Conservation (phyloP, 2,113 vertebrate genomes). For the Penelope pileata region DNA sequence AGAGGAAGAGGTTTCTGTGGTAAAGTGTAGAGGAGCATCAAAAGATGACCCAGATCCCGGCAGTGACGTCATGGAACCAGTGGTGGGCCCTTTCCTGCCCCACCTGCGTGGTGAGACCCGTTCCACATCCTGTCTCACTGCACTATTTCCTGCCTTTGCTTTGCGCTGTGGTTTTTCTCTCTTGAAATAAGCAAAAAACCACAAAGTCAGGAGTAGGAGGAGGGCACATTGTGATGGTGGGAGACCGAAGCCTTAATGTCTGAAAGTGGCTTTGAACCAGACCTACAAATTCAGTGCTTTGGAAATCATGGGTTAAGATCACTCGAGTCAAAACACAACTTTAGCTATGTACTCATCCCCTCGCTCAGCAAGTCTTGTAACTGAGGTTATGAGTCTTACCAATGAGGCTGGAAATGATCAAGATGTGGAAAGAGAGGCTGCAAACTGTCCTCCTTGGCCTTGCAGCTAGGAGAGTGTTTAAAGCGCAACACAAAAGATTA, state of each 20-base stretch:
- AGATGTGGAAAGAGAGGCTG: background rate
- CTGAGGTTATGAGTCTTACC: rapidly evolving
- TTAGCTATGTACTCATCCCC: background rate
- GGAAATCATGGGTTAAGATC: background rate
- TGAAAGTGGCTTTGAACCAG: background rate
- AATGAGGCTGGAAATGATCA: background rate
- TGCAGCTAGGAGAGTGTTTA: background rate
- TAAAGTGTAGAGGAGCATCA: conserved; percentile 11
- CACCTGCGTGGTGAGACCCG: conserved; percentile 53
- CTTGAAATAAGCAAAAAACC: conserved; percentile 36
- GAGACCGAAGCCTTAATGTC: background rate
- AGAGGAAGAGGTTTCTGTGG: conserved; percentile 79
- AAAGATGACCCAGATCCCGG: conserved; percentile 59
- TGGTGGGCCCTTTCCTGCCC: background rate
- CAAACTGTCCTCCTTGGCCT: background rate
- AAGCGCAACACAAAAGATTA: background rate
- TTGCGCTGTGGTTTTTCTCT: background rate
- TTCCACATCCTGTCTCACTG: conserved; percentile 46
- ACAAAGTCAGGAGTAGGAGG: background rate
- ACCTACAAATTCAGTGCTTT: background rate
- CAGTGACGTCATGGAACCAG: conserved; percentile 71
- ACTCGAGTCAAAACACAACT: background rate
- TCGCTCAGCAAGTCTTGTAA: background rate
- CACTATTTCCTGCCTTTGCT: conserved; percentile 41
- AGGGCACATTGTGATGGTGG: background rate